Evolutionary conservation across 2,888 invertebrate species (phyloP), one percentile per base, ranked within the genome.

Genomic region (Isotomurus palustris): DNA sequence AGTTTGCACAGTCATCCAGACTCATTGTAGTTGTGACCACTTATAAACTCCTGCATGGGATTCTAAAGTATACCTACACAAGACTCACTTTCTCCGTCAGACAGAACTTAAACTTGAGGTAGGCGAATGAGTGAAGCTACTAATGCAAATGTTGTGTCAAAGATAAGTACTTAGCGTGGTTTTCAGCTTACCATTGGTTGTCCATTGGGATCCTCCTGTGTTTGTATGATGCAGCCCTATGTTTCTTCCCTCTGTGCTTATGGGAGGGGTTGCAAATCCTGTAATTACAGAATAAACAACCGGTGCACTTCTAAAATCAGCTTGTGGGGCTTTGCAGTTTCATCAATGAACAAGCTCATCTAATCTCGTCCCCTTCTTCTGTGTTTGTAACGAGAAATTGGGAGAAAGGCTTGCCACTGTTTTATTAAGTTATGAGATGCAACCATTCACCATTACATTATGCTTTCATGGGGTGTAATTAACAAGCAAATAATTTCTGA

Each of bases 191-290:
- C 67, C 62, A 43, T 67, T 62, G 25, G 50, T 55, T 21, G 60
- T 55, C 67, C 64, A 64, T n/a, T 54, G 53, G 2, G 56, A 27
- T 19, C 58, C 60, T 43, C 58, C 50, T 54, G 50, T 22, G 56
- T 57, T 35, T 60, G 61, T 59, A 41, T 66, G 63, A 54, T 60
- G 64, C 27, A 53, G 32, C 35, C 58, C 63, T 21, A 43, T 48
- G 27, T 62, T 54, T 45, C 64, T 53, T 12, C 56, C 58, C 40
- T 67, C 65, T 10, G 70, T 67, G 44, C 60, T 66, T 58, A 68
- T 66, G 4, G 70, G 67, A 36, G 70, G 68, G 27, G 70, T 70
- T 25, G 70, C 67, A 21, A 60, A 66, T 14, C 70, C 70, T 70
- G 53, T n/a, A 44, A 43, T 35, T 38, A 38, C 38, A 38, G 19